Evolutionary conservation across 2,888 invertebrate species (phyloP).

Genomic region (Eumacrocentrus americanus): DNA sequence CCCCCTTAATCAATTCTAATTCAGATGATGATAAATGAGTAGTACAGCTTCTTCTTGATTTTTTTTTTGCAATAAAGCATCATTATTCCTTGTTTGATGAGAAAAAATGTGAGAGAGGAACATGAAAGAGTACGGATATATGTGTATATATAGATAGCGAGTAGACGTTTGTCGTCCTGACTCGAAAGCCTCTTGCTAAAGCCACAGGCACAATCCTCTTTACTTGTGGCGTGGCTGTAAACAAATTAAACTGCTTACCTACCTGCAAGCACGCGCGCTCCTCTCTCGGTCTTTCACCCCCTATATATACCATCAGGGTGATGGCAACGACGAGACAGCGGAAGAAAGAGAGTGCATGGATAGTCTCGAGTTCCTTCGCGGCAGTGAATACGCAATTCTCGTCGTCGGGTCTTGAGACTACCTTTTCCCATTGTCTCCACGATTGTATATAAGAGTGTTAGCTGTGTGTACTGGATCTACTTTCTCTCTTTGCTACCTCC

Average conservation of each 20-base stretch:
- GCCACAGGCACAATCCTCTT: background rate
- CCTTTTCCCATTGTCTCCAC: conserved; percentile 14
- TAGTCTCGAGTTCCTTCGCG: background rate
- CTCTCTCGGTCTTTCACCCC: conserved; percentile 1
- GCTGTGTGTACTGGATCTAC: background rate
- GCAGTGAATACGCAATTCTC: background rate
- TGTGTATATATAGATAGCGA: background rate
- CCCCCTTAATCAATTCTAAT: too few relatives aligned
- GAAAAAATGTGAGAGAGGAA: too few relatives aligned
- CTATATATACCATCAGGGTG: too few relatives aligned
- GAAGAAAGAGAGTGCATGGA: background rate
- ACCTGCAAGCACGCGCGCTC: conserved; percentile 15
- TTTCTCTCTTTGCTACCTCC: conserved; percentile 1
- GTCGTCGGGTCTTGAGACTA: conserved; percentile 26
- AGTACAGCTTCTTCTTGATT: too few relatives aligned
- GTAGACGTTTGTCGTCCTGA: background rate
- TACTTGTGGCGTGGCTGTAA: conserved; percentile 4
- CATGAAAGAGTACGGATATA: background rate
- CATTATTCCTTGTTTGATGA: too few relatives aligned
- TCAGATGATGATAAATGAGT: too few relatives aligned
- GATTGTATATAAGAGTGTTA: background rate
- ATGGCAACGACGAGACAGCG: background rate
- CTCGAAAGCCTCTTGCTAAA: conserved; percentile 13
- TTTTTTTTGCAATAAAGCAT: too few relatives aligned
- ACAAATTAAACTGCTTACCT: conserved; percentile 23